These are phyloP conservation scores for Idaea dimidiata DNA, from an alignment of 2,888 invertebrate genomes.

Conservation along the genomic window DNA sequence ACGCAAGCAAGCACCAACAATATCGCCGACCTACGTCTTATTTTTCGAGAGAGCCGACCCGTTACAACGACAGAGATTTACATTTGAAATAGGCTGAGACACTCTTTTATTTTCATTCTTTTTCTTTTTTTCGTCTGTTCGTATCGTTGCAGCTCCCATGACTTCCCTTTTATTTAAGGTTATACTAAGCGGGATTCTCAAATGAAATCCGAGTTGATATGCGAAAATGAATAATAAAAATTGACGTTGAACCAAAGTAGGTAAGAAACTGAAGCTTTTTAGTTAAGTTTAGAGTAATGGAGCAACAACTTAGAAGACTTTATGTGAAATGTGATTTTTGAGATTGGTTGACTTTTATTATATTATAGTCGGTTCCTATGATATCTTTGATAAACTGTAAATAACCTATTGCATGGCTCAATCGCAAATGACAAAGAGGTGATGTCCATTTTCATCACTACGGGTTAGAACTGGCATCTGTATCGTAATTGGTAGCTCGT, in stretches of 20 bases:
- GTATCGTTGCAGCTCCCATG: slow-evolving; percentile 32
- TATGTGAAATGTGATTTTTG: neutral
- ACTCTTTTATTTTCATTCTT: slow-evolving; percentile 59
- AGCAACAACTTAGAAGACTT: neutral
- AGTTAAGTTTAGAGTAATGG: neutral
- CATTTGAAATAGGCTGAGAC: slow-evolving; percentile 69
- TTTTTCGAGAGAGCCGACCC: slow-evolving; percentile 64
- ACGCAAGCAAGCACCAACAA: slow-evolving; percentile 65
- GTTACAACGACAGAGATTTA: slow-evolving; percentile 72
- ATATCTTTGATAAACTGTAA: too few relatives aligned
- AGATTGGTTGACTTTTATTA: too few relatives aligned
- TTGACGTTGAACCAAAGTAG: neutral
- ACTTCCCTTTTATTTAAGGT: slow-evolving; percentile 18
- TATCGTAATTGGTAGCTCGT: too few relatives aligned
- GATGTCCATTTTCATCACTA: too few relatives aligned
- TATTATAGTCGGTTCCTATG: too few relatives aligned
- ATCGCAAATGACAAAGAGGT: too few relatives aligned
- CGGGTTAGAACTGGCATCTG: too few relatives aligned
- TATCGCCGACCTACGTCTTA: slow-evolving; percentile 68
- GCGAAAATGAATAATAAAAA: slow-evolving; percentile 1
- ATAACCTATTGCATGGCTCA: too few relatives aligned
- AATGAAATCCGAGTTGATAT: slow-evolving; percentile 1
- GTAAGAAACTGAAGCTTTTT: neutral
- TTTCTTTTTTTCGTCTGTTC: slow-evolving; percentile 52
- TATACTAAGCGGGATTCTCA: slow-evolving; percentile 1